A percentile compares a stretch with the other conserved stretches of the same genome.
phyloP scores from a whole-genome alignment of 2,888 invertebrate genomes.

The Nemapogon koenigi region DNA sequence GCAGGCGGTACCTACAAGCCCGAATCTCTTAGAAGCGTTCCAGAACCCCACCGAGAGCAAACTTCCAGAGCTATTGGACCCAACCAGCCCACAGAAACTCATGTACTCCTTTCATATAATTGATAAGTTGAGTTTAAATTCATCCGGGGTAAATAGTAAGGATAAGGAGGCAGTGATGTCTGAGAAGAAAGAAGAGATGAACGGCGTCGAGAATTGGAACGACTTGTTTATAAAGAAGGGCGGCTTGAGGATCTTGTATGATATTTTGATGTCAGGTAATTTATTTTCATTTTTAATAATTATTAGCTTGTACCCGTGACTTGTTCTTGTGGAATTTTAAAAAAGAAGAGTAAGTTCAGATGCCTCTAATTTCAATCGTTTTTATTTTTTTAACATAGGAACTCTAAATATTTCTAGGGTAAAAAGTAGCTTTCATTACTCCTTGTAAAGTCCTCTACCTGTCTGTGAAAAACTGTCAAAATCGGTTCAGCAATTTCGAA shows the following conservation, averaged over 20 bases:
- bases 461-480: too few species aligned
- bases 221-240: slow-evolving; percentile 85
- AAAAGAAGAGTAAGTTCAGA: too few species aligned
- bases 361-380: too few species aligned
- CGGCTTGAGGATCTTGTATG: slow-evolving; percentile 85
- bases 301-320: too few species aligned
- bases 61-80: slow-evolving; percentile 80
- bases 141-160: neutral
- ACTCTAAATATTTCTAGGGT: too few species aligned
- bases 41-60: slow-evolving; percentile 74
- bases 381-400: too few species aligned
- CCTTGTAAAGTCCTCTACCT: too few species aligned
- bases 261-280: slow-evolving; percentile 88
- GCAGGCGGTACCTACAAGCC: slow-evolving; percentile 89
- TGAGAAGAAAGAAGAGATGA: slow-evolving; percentile 32
- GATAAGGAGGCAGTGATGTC: slow-evolving; percentile 21
- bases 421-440: too few species aligned
- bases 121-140: slow-evolving; percentile 47
- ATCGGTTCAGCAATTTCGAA: too few species aligned
- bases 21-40: slow-evolving; percentile 83
- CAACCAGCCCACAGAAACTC: slow-evolving; percentile 89
- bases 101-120: slow-evolving; percentile 96
- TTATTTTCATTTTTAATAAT: slow-evolving; percentile 6
- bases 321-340: too few species aligned
- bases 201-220: slow-evolving; percentile 67